Evolutionary conservation across 2,888 invertebrate species (phyloP).

Genomic region (Siphonodentalium dalli): DNA sequence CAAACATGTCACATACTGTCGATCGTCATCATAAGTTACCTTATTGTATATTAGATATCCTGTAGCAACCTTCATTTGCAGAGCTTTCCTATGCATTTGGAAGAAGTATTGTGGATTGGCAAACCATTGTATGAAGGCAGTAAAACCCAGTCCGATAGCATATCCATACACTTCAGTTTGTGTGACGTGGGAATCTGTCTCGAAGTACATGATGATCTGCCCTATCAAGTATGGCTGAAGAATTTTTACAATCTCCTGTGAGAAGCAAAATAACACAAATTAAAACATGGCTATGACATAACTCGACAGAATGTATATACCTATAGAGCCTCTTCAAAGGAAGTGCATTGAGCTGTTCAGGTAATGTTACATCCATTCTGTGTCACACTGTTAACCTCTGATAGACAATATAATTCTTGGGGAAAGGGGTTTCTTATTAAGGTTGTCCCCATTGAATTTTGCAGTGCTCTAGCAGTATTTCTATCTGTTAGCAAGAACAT

Average conservation of each 20-base stretch:
- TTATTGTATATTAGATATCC: conserved; percentile 33
- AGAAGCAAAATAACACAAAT: conserved; percentile 6
- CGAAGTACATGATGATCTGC: conserved; percentile 61
- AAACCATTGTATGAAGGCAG: conserved; percentile 16
- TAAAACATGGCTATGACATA: no score
- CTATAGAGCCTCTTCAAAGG: no score
- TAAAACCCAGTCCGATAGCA: conserved; percentile 21
- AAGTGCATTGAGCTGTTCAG: no score
- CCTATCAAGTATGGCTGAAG: conserved; percentile 64
- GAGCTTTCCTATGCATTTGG: conserved; percentile 22
- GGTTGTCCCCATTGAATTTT: no score
- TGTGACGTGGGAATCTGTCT: conserved; percentile 25
- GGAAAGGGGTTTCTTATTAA: no score
- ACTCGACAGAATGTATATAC: no score
- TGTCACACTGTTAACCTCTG: no score
- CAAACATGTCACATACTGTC: no score
- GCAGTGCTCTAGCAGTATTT: no score
- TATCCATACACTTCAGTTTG: conserved; percentile 27
- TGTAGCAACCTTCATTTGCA: conserved; percentile 34
- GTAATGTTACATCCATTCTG: neutral
- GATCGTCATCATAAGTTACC: conserved; percentile 14
- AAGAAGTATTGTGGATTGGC: conserved; percentile 28
- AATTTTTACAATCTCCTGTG: conserved; percentile 51
- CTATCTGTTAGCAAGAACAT: no score
- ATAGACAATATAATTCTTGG: no score